These are phyloP conservation scores for Phrynocephalus vlangalii DNA, from an alignment of 2,797 vertebrate species.

Conservation along the genomic window DNA sequence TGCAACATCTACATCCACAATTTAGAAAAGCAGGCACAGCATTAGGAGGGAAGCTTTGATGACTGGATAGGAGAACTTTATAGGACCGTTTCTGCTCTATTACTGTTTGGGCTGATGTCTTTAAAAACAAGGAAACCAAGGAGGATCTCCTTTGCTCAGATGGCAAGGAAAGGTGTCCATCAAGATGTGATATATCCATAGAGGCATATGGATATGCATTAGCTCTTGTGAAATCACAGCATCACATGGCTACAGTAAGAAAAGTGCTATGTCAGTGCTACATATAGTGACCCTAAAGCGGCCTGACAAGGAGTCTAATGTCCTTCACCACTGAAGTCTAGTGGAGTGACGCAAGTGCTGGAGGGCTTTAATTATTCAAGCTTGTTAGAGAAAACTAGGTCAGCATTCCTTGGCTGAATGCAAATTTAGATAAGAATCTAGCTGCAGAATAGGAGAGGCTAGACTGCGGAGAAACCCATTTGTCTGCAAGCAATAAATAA, in stretches of 20 bases:
- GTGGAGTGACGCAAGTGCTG: conserved; percentile 2
- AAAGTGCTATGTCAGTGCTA: background rate
- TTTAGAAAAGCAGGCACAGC: background rate
- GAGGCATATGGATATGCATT: background rate
- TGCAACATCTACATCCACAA: background rate
- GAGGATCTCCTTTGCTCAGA: background rate
- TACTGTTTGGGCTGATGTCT: background rate
- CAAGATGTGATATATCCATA: background rate
- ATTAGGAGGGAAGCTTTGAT: background rate
- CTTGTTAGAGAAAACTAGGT: conserved; percentile 65
- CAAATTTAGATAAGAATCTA: conserved; percentile 64
- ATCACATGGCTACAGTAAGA: background rate
- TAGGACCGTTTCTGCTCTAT: background rate
- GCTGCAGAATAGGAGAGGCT: conserved; percentile 36
- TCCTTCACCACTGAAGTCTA: background rate
- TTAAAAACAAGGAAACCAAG: background rate
- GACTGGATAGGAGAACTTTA: background rate
- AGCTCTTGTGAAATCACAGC: background rate
- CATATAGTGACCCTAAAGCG: background rate
- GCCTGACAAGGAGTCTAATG: background rate
- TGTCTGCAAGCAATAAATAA: conserved; percentile 22
- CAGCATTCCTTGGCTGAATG: conserved; percentile 66
- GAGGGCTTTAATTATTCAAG: conserved; percentile 64
- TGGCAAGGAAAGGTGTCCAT: background rate
- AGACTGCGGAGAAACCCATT: conserved; percentile 33